phyloP scores from a whole-genome alignment of 2,797 vertebrate genomes.

The Sebastes hopkinsi region DNA sequence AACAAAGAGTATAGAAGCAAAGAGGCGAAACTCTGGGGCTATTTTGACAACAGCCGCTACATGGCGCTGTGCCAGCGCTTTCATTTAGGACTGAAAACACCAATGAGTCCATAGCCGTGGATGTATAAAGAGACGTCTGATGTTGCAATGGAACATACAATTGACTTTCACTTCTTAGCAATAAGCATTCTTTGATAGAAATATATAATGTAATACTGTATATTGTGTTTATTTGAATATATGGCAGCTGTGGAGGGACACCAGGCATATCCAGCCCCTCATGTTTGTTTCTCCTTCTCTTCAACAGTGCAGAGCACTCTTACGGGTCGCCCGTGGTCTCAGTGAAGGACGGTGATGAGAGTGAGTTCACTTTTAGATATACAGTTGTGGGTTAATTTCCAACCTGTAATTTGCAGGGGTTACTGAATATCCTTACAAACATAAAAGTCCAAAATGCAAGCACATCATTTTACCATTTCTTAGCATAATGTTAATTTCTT shows the following conservation, averaged over 20 bases:
- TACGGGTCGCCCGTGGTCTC: constrained; percentile 59
- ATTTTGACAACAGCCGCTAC: too few species aligned
- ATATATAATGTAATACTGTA: background rate
- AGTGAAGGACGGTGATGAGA: constrained; percentile 29
- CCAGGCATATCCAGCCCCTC: background rate
- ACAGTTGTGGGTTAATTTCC: background rate
- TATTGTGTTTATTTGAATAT: background rate
- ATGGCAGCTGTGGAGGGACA: background rate
- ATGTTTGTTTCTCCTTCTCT: background rate
- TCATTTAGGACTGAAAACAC: too few species aligned
- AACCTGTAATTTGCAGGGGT: background rate
- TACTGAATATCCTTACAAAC: background rate
- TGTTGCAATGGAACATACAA: too few species aligned
- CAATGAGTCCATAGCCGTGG: too few species aligned
- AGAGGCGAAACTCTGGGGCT: too few species aligned
- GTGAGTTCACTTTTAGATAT: constrained; percentile 36
- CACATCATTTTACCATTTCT: background rate
- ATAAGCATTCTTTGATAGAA: background rate
- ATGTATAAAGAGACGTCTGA: too few species aligned
- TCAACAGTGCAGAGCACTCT: constrained; percentile 68
- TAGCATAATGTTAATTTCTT: background rate
- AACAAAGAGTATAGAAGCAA: too few species aligned
- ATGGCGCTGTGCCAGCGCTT: too few species aligned
- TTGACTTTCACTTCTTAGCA: background rate
- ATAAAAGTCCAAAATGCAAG: background rate